Base-by-base conservation (phyloP, 1,140 invertebrate genomes). In the Heliconius eleuchia region DNA sequence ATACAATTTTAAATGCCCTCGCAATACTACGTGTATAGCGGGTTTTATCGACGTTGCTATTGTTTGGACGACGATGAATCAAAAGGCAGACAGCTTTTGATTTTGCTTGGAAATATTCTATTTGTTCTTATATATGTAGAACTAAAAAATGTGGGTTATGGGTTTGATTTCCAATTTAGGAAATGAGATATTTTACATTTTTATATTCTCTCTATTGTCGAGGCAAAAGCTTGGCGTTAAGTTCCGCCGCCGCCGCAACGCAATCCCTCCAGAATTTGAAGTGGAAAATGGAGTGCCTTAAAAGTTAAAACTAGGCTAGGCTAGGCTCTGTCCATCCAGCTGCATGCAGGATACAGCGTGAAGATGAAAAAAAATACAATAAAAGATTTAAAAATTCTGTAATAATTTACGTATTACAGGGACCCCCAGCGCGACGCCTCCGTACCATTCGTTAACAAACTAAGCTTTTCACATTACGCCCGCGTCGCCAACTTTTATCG, bases 1-100 rank as follows among this genome's bases (percentile, higher is more conserved):
- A 76, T 76, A 52, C 75, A 71, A 76, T 70, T 76, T 76, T 71
- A 66, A 76, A 76, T 76, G 75, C 60, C 75, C 42, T 39, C 52
- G 50, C 30, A 60, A 66, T 30, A 55, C 74, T 60, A 60, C 55
- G 39, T 66, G 60, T 30, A 66, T 66, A 66, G 60, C 60, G 23
- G 60, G 11, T 57, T 74, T 73, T 57, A 74, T 66, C 46, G 55
- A 75, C 74, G n/a, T 23, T 66, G 34, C 60, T 23, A 66, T 75
- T 75, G 55, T 75, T 75, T n/a, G 11, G 11, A n/a, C 50, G 55
- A 66, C 34, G 30, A 75, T 66, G 60, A 66, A 75, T 66, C 19
- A 75, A 75, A 42, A 66, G 60, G 60, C 19, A 11, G 60, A 66
- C n/a, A 60, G 57, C 23, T 60, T 60, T 23, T 60, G 57, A 23